Base-by-base conservation (phyloP, 2,797 vertebrate species). In the Chaetophractus vellerosus region DNA sequence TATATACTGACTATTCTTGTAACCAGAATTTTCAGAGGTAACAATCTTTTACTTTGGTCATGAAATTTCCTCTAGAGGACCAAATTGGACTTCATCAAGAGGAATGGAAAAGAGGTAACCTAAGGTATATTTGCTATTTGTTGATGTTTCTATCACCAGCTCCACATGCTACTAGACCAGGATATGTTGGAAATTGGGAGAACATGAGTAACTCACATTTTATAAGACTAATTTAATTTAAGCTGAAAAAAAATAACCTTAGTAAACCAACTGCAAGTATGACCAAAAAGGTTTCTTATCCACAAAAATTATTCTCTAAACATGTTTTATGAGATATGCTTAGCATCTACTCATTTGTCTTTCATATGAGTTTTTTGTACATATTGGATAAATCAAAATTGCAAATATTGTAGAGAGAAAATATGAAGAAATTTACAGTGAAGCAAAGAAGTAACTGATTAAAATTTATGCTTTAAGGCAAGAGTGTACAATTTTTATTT, bases 401-500 rank as follows among this genome's bases (percentile, higher is more conserved):
- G 61, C 31, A 0, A 71, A 36, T 76, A 92, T 66, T 83, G 9
- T 31, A 90, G 21, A 66, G 31, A 64, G 12, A 85, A 93, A 82
- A 85, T 28, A 88, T 33, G 64, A 80, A 90, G 59, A 94, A 91
- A 91, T 88, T 96, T 96, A 89, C 1, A 92, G 45, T 72, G 45
- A 90, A 83, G 28, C 41, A 66, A 75, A 92, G 89, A 66, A 6
- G 55, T 66, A 83, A 50, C 33, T 64, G 71, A 72, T 18, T 61
- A 63, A 79, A 94, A 94, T 94, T 92, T 90, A 91, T 81, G n/a
- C 57, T 87, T 92, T 83, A 90, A 95, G 28, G 38, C 24, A 88
- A 76, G 31, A 88, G 45, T 63, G 26, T 31, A 52, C 5, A 86
- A 69, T 86, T 92, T 12, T 71, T 93, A 83, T 36, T 81, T 81